These are phyloP conservation scores for Drepana arcuata DNA, from an alignment of 1,140 invertebrate genomes.

Conservation along the genomic window DNA sequence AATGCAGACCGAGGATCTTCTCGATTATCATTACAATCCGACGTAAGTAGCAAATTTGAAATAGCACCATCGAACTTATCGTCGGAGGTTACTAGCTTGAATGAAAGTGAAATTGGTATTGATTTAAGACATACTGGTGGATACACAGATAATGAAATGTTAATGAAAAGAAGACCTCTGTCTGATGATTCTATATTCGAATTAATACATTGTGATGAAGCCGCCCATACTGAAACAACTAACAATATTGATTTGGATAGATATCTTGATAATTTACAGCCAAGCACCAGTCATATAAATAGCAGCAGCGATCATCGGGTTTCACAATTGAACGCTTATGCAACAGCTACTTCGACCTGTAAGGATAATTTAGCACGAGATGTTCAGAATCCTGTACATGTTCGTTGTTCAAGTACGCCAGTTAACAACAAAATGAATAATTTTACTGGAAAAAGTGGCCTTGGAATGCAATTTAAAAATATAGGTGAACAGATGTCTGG, in stretches of 20 bases:
- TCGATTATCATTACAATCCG: conserved; percentile 63
- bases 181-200: conserved; percentile 79
- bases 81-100: conserved; percentile 53
- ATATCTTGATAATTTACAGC: conserved; percentile 77
- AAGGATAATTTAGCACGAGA: conserved; percentile 26
- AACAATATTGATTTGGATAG: conserved; percentile 76
- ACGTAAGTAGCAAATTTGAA: conserved; percentile 68
- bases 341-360: conserved; percentile 8
- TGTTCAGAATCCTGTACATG: too few species aligned
- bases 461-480: conserved; percentile 20
- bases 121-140: conserved; percentile 68
- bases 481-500: conserved; percentile 28
- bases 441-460: conserved; percentile 11
- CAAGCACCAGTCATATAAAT: conserved; percentile 31
- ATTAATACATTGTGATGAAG: conserved; percentile 74
- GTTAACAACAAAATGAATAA: conserved; percentile 17
- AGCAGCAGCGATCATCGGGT: conserved; percentile 3
- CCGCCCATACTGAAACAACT: conserved; percentile 70
- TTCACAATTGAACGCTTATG: conserved; percentile 9
- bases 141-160: conserved; percentile 73
- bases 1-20: conserved; percentile 66
- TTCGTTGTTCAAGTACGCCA: conserved; percentile 44
- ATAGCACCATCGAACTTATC: conserved; percentile 47
- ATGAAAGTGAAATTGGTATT: conserved; percentile 52
- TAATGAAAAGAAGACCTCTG: conserved; percentile 79